Conservation (phyloP, 2,113 vertebrate species). For the Dendropsophus ebraccatus region DNA sequence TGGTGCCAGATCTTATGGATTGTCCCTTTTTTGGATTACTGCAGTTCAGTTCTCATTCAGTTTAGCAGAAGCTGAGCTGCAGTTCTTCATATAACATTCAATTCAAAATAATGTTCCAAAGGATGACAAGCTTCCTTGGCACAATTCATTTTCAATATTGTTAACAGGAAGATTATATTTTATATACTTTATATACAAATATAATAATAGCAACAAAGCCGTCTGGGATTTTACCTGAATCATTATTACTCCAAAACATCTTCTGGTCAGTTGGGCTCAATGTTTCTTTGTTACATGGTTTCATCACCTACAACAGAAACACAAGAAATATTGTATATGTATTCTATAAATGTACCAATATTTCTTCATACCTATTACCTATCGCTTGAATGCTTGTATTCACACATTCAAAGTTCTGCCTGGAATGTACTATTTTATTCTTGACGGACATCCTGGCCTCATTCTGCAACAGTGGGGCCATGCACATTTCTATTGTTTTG, state of each 20-base stretch:
- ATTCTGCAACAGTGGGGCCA: background rate
- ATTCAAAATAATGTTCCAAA: too few species aligned
- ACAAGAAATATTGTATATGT: background rate
- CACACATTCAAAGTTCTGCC: too few species aligned
- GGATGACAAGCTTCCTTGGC: too few species aligned
- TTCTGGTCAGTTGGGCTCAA: slow-evolving; percentile 7
- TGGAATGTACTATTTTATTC: too few species aligned
- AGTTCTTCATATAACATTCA: too few species aligned
- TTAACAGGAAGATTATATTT: background rate
- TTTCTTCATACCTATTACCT: background rate
- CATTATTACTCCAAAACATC: slow-evolving; percentile 25
- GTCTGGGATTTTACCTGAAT: slow-evolving; percentile 20
- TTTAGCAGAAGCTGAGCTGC: too few species aligned
- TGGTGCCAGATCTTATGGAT: too few species aligned
- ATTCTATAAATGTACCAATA: background rate
- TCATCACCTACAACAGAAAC: slow-evolving; percentile 30
- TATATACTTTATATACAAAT: background rate
- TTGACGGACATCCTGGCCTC: background rate
- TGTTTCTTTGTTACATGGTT: slow-evolving; percentile 25
- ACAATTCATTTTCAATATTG: too few species aligned
- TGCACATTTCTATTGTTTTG: background rate
- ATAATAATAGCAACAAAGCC: background rate
- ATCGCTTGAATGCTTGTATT: too few species aligned
- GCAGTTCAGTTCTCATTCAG: too few species aligned
- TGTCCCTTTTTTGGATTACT: too few species aligned